These are phyloP conservation scores for Phocoena sinus DNA, from an alignment of 2,113 vertebrate genomes.

Conservation along the genomic window DNA sequence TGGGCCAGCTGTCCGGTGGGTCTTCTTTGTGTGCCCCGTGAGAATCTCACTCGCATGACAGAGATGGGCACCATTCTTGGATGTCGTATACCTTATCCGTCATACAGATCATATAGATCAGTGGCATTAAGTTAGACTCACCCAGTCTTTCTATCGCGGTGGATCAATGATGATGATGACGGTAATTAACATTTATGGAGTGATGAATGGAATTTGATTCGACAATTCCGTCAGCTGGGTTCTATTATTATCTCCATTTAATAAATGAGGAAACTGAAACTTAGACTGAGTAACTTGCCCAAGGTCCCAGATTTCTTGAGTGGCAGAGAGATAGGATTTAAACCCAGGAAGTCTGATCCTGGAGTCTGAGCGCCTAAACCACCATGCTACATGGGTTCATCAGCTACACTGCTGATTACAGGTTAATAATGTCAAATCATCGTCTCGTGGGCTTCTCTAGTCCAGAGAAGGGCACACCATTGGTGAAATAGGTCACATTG, in stretches of 20 bases:
- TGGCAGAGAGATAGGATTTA: not conserved
- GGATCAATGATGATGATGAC: not conserved
- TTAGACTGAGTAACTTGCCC: not conserved
- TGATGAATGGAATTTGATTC: not conserved
- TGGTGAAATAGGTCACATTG: not conserved
- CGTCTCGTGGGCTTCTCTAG: not conserved
- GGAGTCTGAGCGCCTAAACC: not conserved
- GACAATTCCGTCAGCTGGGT: not conserved
- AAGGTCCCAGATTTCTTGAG: not conserved
- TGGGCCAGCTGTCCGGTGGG: not conserved
- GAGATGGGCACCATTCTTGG: not conserved
- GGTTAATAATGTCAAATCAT: not conserved
- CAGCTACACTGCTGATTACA: not conserved
- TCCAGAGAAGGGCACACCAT: not conserved
- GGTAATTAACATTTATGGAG: not conserved
- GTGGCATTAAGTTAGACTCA: not conserved
- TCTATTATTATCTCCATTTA: not conserved
- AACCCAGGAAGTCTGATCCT: not conserved
- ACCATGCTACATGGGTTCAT: not conserved
- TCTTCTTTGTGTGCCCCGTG: not conserved
- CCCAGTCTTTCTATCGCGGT: not conserved
- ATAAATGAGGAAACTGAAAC: not conserved
- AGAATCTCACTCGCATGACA: not conserved
- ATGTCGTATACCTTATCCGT: not conserved
- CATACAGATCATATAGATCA: not conserved